A percentile compares a stretch with the other conserved stretches of the same genome.
Evolutionary conservation across 2,113 vertebrate species (phyloP).

Genomic region (Otus sunia): DNA sequence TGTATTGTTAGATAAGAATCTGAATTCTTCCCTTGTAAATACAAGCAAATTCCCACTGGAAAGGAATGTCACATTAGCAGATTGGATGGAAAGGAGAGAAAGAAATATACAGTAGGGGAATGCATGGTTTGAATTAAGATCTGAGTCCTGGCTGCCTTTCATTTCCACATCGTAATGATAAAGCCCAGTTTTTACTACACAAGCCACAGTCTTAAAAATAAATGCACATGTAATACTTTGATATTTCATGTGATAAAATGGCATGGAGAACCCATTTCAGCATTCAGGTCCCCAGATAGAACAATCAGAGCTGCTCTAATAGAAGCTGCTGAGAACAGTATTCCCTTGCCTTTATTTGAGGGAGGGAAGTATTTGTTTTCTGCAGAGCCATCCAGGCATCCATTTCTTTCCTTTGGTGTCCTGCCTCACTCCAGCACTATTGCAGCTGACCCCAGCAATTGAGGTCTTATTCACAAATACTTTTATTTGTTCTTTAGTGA

Average conservation of each 20-base stretch:
- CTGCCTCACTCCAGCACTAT: background rate
- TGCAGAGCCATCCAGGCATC: background rate
- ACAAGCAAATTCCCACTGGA: slow-evolving; percentile 44
- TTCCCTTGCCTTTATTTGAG: background rate
- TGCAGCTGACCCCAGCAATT: background rate
- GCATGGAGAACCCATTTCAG: slow-evolving; percentile 8
- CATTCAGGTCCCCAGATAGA: background rate
- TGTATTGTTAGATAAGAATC: background rate
- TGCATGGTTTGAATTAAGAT: slow-evolving; percentile 42
- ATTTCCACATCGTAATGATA: background rate
- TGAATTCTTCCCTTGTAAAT: slow-evolving; percentile 26
- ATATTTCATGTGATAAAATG: slow-evolving; percentile 40
- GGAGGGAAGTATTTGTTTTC: background rate
- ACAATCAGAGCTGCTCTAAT: background rate
- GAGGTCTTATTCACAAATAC: background rate
- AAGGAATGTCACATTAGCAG: slow-evolving; percentile 36
- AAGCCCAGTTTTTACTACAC: background rate
- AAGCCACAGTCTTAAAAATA: slow-evolving; percentile 24
- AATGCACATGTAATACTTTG: slow-evolving; percentile 35
- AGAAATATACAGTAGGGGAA: slow-evolving; percentile 1
- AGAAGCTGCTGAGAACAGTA: background rate
- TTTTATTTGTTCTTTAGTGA: background rate
- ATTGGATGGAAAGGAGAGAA: slow-evolving; percentile 38
- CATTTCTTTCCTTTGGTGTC: background rate
- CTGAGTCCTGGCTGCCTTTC: slow-evolving; percentile 44